Evolutionary conservation across 1,140 invertebrate species (phyloP), one percentile per base, ranked within the genome.

Genomic region (Procambarus clarkii): DNA sequence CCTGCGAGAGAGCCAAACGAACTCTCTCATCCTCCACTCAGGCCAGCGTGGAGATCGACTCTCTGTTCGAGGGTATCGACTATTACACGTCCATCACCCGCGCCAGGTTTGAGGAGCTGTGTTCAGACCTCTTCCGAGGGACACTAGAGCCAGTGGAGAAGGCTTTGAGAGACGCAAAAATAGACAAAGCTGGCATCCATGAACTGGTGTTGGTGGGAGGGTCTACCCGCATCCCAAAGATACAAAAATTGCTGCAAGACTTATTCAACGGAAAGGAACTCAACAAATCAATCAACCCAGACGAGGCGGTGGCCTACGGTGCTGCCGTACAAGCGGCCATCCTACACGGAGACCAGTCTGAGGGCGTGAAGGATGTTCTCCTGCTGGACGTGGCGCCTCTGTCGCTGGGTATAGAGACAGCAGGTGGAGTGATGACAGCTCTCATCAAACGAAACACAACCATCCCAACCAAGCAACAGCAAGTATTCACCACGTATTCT

Each of bases 371-470:
- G 84, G 84, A 86, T 50, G 58, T 86, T n/a, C 84, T 86, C 7
- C 84, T 86, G 34, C 84, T 86, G 84, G 84, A 86, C 21, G 84
- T 86, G 71, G 84, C 84, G n/a, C 84, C 84, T 13, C 46, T 83
- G 58, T 83, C 81, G 4, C 81, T 83, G 58, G 81, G 81, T 24
- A 83, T 83, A 46, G 81, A 83, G 81, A 83, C 81, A 2, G 81
- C 81, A 21, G 81, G 81, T 34, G 81, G 81, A 0, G 81, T 83
- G 58, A 83, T 83, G 81, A 83, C 81, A 3, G 81, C 81, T 9
- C 81, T 83, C 81, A 83, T 83, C 81, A 83, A 86, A 34, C 84
- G 84, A 0, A 86, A 86, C 84, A 86, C 84, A 8, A 86, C 84
- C 69, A 86, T 86, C 21, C 84, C 84, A 18, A 86, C 84, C 69